These are phyloP conservation scores for Anas platyrhynchos DNA, from an alignment of 2,113 vertebrate species.

Conservation along the genomic window DNA sequence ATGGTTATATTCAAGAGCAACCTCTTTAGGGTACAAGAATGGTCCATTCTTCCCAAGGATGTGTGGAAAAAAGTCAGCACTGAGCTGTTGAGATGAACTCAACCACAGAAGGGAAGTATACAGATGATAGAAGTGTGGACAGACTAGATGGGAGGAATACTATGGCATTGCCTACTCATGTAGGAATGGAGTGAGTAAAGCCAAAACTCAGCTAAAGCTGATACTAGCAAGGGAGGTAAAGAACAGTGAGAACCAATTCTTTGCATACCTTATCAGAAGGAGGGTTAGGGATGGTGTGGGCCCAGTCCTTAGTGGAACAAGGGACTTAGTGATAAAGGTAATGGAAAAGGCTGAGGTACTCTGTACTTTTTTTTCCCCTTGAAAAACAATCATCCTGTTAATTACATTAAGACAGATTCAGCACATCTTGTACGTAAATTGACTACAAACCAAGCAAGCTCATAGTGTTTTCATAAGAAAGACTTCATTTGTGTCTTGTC, in stretches of 20 bases:
- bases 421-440: background rate
- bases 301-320: background rate
- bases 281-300: background rate
- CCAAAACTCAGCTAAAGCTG: background rate
- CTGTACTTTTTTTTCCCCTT: background rate
- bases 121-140: background rate
- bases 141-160: background rate
- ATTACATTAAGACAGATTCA: background rate
- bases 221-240: background rate
- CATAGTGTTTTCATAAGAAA: background rate
- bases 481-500: background rate
- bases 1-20: background rate
- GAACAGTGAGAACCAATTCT: background rate
- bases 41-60: background rate
- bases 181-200: background rate
- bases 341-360: background rate
- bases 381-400: background rate
- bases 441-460: background rate
- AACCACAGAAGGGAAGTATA: background rate
- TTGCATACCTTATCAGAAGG: accelerated
- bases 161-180: background rate
- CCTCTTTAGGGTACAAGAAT: background rate
- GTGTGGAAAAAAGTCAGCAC: background rate
- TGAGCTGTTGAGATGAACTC: background rate
- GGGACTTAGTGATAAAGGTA: background rate